These are phyloP conservation scores for Todiramphus saurophagus DNA, from an alignment of 2,113 vertebrate species.

Conservation along the genomic window DNA sequence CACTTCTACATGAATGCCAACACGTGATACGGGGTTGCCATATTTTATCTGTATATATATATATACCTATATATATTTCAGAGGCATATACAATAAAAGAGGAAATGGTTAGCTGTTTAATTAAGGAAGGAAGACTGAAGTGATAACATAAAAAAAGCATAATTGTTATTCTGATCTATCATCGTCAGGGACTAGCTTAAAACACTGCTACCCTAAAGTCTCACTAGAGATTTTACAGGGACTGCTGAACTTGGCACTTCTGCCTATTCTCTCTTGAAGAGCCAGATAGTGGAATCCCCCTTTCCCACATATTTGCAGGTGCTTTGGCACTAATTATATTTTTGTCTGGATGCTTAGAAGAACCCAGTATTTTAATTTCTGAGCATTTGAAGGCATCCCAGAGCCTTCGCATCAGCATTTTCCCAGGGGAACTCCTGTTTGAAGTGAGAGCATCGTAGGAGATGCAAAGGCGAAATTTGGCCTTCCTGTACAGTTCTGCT, in stretches of 20 bases:
- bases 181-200: background rate
- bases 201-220: background rate
- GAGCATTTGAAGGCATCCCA: background rate
- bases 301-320: background rate
- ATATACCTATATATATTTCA: background rate
- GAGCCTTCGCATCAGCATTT: background rate
- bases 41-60: background rate
- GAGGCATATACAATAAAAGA: background rate
- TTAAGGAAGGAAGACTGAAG: conserved; percentile 21
- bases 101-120: conserved; percentile 7
- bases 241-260: background rate
- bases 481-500: background rate
- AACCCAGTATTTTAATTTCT: background rate
- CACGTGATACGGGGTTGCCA: background rate
- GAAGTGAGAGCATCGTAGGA: background rate
- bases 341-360: background rate
- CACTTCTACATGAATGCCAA: background rate
- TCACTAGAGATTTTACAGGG: background rate
- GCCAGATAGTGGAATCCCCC: background rate
- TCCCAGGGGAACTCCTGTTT: background rate
- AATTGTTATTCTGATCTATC: conserved; percentile 12
- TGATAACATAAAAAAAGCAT: background rate
- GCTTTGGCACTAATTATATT: background rate
- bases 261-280: background rate
- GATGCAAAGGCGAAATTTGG: background rate